Evolutionary conservation across 1,140 invertebrate genomes (phyloP).

Genomic region (Caenorhabditis remanei): DNA sequence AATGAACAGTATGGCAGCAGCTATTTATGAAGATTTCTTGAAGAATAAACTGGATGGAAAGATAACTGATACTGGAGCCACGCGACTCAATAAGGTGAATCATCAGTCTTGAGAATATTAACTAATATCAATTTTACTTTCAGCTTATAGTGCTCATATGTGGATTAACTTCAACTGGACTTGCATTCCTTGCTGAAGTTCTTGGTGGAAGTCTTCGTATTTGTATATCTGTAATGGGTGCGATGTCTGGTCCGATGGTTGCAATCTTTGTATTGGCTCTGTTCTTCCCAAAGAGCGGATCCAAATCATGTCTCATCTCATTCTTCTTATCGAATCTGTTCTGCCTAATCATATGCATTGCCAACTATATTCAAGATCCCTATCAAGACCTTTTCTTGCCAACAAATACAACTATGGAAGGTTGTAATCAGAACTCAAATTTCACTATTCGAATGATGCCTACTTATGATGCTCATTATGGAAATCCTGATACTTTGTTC

Average conservation of each 20-base stretch:
- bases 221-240: conserved; percentile 67
- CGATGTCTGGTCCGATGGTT: conserved; percentile 66
- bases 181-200: conserved; percentile 67
- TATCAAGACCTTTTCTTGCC: conserved; percentile 65
- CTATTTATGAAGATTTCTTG: conserved; percentile 68
- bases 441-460: conserved; percentile 61
- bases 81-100: conserved; percentile 62
- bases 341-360: conserved; percentile 64
- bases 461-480: conserved; percentile 65
- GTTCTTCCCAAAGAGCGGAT: conserved; percentile 64
- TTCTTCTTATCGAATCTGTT: conserved; percentile 64
- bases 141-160: conserved; percentile 60
- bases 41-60: conserved; percentile 62
- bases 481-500: conserved; percentile 62
- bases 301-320: conserved; percentile 60
- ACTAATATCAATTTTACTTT: background rate
- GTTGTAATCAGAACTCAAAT: conserved; percentile 31
- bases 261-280: conserved; percentile 65
- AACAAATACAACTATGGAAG: conserved; percentile 61
- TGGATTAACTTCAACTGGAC: conserved; percentile 58
- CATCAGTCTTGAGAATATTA: background rate
- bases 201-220: conserved; percentile 66
- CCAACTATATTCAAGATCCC: conserved; percentile 65
- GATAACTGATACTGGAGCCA: conserved; percentile 60
- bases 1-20: conserved; percentile 67